Base-by-base conservation (phyloP, 2,888 invertebrate species). In the Sycophila texana region DNA sequence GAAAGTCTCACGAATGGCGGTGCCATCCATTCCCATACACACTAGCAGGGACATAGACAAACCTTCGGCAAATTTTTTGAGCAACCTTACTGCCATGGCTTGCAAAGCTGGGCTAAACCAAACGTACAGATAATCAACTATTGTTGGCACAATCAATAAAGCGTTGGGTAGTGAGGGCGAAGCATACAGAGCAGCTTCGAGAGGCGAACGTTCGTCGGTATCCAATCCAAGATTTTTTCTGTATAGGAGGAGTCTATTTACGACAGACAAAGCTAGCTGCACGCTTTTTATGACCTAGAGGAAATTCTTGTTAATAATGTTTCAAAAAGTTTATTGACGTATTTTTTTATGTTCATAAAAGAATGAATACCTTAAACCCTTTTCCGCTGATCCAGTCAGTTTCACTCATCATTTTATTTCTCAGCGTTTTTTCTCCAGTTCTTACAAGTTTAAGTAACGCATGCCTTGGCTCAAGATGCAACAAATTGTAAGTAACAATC, bases 31-130 rank as follows among this genome's bases (percentile, higher is more conserved):
- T 16, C 93, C 93, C 86, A 94, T 91, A 86, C 93, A 93, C 7
- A 93, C 93, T 65, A 93, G 87, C 18, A 94, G 87, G 0, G 93
- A 93, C 91, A 93, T 92, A 0, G 92, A 92, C 60, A 92, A 92
- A 66, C 91, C 92, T 91, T 90, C 86, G 49, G 93, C 93, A 74
- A 93, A 91, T 83, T 92, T 91, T 80, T 92, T 92, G 47, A 93
- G 84, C 14, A 93, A 85, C 61, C 92, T 89, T 2, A 93, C 91
- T 1, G 93, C 92, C 85, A 93, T 90, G 10, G 92, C 92, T 20
- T 93, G 92, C 20, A 93, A 87, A 16, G 91, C 88, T 2, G 92
- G 92, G 84, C 92, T 93, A 82, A 93, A 92, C 85, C 92, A 90
- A 71, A 93, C 93, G 84, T 92, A 92, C 0, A 93, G 90, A 84